phyloP scores from a whole-genome alignment of 92 coral and sea anemone species.

The Zoanthus gigantus region DNA sequence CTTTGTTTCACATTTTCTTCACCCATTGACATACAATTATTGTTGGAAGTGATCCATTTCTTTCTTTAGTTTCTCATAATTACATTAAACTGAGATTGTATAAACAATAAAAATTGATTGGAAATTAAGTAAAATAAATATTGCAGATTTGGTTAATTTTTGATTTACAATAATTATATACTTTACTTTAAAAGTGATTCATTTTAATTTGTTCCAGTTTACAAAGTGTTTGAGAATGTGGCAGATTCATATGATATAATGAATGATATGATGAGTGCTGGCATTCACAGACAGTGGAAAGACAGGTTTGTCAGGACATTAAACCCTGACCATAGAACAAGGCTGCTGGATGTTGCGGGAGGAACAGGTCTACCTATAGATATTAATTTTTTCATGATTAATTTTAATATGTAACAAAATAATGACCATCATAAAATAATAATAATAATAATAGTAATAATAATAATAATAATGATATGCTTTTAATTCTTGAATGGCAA shows the following conservation, averaged over 20 bases:
- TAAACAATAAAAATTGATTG: too few species aligned
- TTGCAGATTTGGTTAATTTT: too few species aligned
- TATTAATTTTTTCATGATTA: not conserved
- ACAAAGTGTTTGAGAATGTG: conserved; percentile 93
- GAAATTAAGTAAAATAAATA: too few species aligned
- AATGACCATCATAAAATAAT: not conserved
- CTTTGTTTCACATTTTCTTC: too few species aligned
- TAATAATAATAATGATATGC: too few species aligned
- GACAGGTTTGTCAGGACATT: conserved; percentile 81
- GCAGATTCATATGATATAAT: conserved; percentile 92
- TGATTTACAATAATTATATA: too few species aligned
- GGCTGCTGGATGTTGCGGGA: conserved; percentile 96
- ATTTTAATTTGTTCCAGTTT: conserved; percentile 67
- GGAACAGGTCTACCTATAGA: conserved; percentile 83
- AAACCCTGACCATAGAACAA: conserved; percentile 86
- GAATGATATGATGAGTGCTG: conserved; percentile 98
- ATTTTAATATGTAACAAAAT: too few species aligned
- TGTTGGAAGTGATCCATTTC: too few species aligned
- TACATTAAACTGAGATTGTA: too few species aligned
- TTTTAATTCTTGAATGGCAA: too few species aligned
- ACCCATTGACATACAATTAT: too few species aligned
- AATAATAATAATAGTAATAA: not conserved
- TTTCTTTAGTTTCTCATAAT: too few species aligned
- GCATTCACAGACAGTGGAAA: conserved; percentile 97
- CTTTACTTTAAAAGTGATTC: not conserved